These are phyloP conservation scores for Lepisosteus oculatus DNA, from an alignment of 2,113 vertebrate species.

Conservation along the genomic window DNA sequence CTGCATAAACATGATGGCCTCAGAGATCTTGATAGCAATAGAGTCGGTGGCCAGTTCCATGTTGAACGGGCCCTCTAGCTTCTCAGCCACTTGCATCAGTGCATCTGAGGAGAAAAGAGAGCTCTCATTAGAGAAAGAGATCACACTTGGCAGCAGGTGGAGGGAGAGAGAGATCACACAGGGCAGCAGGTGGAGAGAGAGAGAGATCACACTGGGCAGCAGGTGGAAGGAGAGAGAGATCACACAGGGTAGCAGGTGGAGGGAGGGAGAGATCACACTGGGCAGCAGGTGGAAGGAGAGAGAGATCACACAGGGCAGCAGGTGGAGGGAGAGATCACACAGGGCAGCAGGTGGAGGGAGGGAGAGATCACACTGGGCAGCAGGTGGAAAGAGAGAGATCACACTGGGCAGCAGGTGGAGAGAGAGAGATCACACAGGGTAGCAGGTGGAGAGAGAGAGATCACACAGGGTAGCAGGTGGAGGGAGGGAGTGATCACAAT, in stretches of 20 bases:
- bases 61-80: conserved; percentile 79
- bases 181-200: neutral
- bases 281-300: neutral
- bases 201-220: neutral
- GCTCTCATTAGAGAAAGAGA: neutral
- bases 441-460: too few relatives aligned
- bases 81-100: conserved; percentile 75
- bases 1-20: conserved; percentile 83
- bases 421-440: too few relatives aligned
- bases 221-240: neutral
- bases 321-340: too few relatives aligned
- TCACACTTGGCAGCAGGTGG: too few relatives aligned
- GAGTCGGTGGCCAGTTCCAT: conserved; percentile 79
- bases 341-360: too few relatives aligned
- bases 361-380: too few relatives aligned
- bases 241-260: neutral
- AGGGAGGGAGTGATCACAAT: too few relatives aligned
- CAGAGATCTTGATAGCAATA: conserved; percentile 80
- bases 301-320: too few relatives aligned
- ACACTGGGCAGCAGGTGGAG: too few relatives aligned
- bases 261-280: neutral
- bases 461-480: too few relatives aligned
- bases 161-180: neutral
- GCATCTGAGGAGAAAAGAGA: conserved; percentile 58
- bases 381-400: too few relatives aligned